Evolutionary conservation across 2,888 invertebrate species (phyloP).

Genomic region (Fabriciana adippe): DNA sequence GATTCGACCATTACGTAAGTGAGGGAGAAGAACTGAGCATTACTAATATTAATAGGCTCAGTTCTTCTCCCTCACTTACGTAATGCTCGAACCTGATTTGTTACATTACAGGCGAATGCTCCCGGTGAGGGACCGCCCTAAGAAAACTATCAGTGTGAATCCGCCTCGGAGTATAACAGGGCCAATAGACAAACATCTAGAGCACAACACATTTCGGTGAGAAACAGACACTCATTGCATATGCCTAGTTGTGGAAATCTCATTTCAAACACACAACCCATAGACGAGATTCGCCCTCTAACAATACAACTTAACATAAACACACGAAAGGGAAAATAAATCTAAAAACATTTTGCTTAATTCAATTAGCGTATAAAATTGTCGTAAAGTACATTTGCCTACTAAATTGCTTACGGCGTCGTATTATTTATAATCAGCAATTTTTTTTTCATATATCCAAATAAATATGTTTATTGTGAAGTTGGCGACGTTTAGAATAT

Average conservation of each 20-base stretch:
- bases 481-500: slow-evolving; percentile 4
- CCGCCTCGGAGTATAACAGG: no score
- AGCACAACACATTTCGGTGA: slow-evolving; percentile 13
- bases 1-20: no score
- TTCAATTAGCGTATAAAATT: slow-evolving; percentile 22
- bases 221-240: slow-evolving; percentile 14
- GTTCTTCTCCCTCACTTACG: no score
- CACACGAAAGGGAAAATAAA: slow-evolving; percentile 33
- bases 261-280: slow-evolving; percentile 48
- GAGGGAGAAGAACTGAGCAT: no score
- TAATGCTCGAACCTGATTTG: no score
- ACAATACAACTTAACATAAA: slow-evolving; percentile 37
- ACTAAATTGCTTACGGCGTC: slow-evolving; percentile 15
- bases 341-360: slow-evolving; percentile 29
- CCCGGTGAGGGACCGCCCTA: no score
- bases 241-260: slow-evolving; percentile 25
- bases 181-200: no score
- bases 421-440: not conserved
- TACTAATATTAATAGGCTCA: no score
- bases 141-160: no score
- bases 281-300: slow-evolving; percentile 60
- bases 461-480: not conserved
- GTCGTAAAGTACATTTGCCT: slow-evolving; percentile 23
- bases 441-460: not conserved
- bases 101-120: no score